phyloP scores from a whole-genome alignment of 2,888 invertebrate genomes.

The Helicoverpa assulta region DNA sequence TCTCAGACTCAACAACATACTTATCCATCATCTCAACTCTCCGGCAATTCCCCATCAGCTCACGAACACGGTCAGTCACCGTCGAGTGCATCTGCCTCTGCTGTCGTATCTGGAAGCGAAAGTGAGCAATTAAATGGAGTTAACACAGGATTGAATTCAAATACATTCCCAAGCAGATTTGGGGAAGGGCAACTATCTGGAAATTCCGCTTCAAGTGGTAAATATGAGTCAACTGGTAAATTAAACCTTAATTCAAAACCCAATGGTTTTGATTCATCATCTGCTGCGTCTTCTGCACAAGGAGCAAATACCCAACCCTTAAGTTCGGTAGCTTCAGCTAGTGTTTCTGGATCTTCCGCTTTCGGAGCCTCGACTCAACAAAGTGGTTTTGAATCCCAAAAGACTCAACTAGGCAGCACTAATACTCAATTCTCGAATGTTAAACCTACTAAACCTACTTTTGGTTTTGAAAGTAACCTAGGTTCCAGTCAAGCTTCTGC shows the following conservation, averaged over 20 bases:
- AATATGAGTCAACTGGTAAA: conserved; percentile 7
- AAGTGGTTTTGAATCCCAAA: not conserved
- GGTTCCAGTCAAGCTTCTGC: conserved; percentile 17
- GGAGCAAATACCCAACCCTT: conserved; percentile 4
- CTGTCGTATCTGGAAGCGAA: conserved; percentile 18
- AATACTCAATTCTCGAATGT: conserved; percentile 4
- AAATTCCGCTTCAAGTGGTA: conserved; percentile 1
- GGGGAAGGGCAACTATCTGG: conserved; percentile 26
- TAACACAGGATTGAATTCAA: not conserved
- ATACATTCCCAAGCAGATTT: conserved; percentile 28
- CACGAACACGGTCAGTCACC: conserved; percentile 1
- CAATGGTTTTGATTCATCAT: conserved; percentile 6
- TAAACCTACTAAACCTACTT: conserved; percentile 39
- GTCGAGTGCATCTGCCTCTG: conserved; percentile 28
- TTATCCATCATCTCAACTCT: not conserved
- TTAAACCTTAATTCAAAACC: not conserved
- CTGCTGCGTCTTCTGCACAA: conserved; percentile 2
- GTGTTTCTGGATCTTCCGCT: conserved; percentile 1
- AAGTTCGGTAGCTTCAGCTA: conserved; percentile 7
- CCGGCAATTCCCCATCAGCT: not conserved
- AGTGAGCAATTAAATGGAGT: conserved; percentile 13
- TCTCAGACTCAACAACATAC: conserved; percentile 5
- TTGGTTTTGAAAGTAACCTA: conserved; percentile 48
- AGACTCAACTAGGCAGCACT: conserved; percentile 7
- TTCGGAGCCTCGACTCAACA: not conserved